These are phyloP conservation scores for Gambelia wislizenii DNA, from an alignment of 2,797 vertebrate genomes.

Conservation along the genomic window DNA sequence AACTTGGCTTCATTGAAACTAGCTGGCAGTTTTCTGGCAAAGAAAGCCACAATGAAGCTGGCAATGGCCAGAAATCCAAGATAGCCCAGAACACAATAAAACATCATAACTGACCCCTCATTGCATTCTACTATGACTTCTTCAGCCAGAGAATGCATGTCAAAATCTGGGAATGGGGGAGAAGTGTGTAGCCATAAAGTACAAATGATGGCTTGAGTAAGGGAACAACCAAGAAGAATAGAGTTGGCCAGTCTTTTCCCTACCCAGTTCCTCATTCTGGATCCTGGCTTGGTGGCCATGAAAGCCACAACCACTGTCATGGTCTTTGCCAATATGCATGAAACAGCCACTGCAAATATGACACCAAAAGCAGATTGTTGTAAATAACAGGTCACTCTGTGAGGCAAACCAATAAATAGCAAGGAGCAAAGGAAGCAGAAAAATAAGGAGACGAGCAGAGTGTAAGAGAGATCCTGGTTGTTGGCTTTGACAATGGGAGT, in stretches of 20 bases:
- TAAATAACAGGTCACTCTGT: background rate
- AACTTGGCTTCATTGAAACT: constrained; percentile 19
- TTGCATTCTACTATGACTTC: constrained; percentile 25
- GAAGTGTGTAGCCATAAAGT: constrained; percentile 19
- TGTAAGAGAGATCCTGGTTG: background rate
- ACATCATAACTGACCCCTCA: constrained; percentile 3
- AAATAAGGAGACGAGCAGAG: background rate
- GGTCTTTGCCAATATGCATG: constrained; percentile 40
- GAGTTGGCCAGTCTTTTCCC: constrained; percentile 13
- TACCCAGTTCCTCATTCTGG: constrained; percentile 20
- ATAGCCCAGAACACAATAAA: constrained; percentile 20
- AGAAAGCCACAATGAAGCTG: constrained; percentile 26
- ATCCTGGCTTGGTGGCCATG: constrained; percentile 32
- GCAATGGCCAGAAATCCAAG: constrained; percentile 28
- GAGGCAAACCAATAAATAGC: constrained; percentile 26
- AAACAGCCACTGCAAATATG: constrained; percentile 28
- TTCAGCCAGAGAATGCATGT: background rate
- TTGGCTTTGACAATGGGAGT: constrained; percentile 18
- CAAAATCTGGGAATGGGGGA: constrained; percentile 27
- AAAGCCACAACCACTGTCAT: constrained; percentile 37
- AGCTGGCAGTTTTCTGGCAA: constrained; percentile 46
- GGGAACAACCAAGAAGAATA: constrained; percentile 2
- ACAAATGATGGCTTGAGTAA: constrained; percentile 23
- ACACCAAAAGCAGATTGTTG: background rate
- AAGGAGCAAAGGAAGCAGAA: constrained; percentile 32